These are phyloP conservation scores for Abramis brama DNA, from an alignment of 2,113 vertebrate genomes.

Conservation along the genomic window DNA sequence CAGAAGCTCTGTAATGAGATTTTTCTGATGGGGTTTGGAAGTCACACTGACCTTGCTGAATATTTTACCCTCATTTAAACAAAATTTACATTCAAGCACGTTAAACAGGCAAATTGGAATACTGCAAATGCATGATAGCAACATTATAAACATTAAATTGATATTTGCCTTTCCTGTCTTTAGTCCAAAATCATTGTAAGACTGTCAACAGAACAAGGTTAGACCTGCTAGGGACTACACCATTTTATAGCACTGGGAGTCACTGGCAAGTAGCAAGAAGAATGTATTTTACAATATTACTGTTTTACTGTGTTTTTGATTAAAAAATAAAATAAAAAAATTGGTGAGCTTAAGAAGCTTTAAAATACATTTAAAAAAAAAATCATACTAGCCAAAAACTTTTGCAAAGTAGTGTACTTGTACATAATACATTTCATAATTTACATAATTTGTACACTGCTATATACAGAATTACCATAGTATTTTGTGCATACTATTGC, in stretches of 20 bases:
- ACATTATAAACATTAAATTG: too few relatives aligned
- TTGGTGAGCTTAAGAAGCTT: background rate
- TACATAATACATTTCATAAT: background rate
- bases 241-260: too few relatives aligned
- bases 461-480: background rate
- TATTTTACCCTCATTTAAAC: conserved; percentile 68
- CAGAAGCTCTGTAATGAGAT: conserved; percentile 68
- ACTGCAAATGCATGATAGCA: conserved; percentile 60
- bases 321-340: too few relatives aligned
- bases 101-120: conserved; percentile 58
- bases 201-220: too few relatives aligned
- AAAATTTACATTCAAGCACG: conserved; percentile 52
- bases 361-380: background rate
- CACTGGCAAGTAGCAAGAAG: background rate
- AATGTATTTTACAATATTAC: background rate
- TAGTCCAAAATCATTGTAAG: too few relatives aligned
- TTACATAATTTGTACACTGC: background rate
- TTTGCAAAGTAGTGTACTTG: background rate
- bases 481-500: background rate
- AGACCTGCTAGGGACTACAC: too few relatives aligned
- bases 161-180: too few relatives aligned
- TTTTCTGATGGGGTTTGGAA: conserved; percentile 66
- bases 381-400: too few relatives aligned
- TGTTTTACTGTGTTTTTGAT: background rate
- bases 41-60: conserved; percentile 69